Evolutionary conservation across 2,888 invertebrate genomes (phyloP).

Genomic region (Chloroclystis v-ata): DNA sequence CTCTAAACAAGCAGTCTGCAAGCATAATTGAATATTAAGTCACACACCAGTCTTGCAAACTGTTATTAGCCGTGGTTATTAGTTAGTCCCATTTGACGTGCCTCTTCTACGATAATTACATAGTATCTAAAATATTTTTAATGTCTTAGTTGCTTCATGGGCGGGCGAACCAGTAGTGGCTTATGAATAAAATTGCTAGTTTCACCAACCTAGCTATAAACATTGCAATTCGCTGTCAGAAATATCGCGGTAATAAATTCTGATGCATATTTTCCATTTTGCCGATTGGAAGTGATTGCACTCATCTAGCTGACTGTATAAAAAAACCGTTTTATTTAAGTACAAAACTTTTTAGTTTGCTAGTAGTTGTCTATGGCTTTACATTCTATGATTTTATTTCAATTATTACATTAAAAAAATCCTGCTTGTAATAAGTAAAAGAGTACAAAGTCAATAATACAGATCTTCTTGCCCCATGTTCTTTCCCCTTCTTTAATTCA

Average conservation of each 20-base stretch:
- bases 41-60: constrained; percentile 11
- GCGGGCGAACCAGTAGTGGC: constrained; percentile 40
- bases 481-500: too few species aligned
- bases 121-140: constrained; percentile 5
- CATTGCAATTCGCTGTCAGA: constrained; percentile 34
- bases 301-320: too few species aligned
- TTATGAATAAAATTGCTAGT: constrained; percentile 54
- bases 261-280: constrained; percentile 2
- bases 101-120: constrained; percentile 11
- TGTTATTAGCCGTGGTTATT: constrained; percentile 15
- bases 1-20: not conserved
- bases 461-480: too few species aligned
- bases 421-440: too few species aligned
- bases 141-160: constrained; percentile 34
- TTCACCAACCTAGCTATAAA: constrained; percentile 39
- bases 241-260: constrained; percentile 27
- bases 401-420: too few species aligned
- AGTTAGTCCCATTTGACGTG: constrained; percentile 12
- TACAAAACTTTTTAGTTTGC: not conserved
- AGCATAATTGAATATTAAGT: constrained; percentile 8
- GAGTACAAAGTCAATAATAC: too few species aligned
- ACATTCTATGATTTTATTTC: too few species aligned
- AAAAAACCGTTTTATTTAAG: not conserved
- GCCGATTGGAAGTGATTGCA: not conserved
- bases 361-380: too few species aligned